Evolutionary conservation across 2,797 vertebrate genomes (phyloP).

Genomic region (Eospalax fontanierii): DNA sequence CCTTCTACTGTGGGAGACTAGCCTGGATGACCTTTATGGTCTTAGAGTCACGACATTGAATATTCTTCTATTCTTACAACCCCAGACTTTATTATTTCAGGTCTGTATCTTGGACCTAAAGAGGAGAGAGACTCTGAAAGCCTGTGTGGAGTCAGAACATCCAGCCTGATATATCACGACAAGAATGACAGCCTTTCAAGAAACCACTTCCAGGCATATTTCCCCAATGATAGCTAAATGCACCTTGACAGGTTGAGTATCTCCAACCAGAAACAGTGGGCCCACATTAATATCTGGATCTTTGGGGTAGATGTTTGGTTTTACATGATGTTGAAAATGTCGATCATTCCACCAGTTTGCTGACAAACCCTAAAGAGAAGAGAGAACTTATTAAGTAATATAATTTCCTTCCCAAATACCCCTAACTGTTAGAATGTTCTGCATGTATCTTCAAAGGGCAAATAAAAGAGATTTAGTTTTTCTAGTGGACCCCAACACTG

Average conservation of each 20-base stretch:
- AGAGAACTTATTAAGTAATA: constrained; percentile 25
- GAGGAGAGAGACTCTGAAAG: background rate
- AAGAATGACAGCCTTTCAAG: background rate
- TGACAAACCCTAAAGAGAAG: constrained; percentile 93
- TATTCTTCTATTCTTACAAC: background rate
- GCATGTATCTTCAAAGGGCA: background rate
- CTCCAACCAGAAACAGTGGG: constrained; percentile 94
- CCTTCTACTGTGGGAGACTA: background rate
- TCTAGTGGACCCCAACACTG: background rate
- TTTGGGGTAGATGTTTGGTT: constrained; percentile 96
- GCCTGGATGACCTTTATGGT: background rate
- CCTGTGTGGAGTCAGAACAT: background rate
- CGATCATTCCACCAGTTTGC: constrained; percentile 97
- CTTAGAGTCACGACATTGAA: background rate
- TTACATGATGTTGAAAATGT: constrained; percentile 97
- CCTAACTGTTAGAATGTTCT: background rate
- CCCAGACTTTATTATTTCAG: background rate
- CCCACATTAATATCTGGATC: constrained; percentile 96
- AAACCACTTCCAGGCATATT: background rate
- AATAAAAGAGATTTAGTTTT: constrained; percentile 14
- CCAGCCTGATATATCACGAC: background rate
- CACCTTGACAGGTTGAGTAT: constrained; percentile 95
- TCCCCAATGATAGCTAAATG: background rate
- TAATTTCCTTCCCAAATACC: background rate
- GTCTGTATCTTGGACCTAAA: background rate